Evolutionary conservation across 2,113 vertebrate genomes (phyloP), one percentile per base, ranked within the genome.

Genomic region (Argyrosomus japonicus): DNA sequence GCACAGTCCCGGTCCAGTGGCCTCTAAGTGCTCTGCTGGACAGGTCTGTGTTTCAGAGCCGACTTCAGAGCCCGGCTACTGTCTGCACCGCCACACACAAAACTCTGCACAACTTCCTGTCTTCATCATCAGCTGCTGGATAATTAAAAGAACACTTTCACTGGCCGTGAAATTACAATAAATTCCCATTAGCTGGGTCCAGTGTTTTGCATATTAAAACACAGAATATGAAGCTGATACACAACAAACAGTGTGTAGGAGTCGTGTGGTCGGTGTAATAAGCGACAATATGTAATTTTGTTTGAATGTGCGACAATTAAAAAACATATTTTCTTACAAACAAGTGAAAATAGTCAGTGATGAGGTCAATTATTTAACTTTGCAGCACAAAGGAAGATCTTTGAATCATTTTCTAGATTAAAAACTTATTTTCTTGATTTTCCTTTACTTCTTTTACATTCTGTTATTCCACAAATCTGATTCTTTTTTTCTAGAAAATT

Each of bases 1-100:
- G 79, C 75, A 25, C 40, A 69, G 88, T 82, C 67, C 83, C 45
- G 84, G 85, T 89, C 77, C 87, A 85, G 68, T 86, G 82, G 91
- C 80, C 88, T 86, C 85, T 92, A 88, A 93, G 91, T 92, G 92
- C 87, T 90, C 78, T 48, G 61, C 75, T 79, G 90, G 89, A 91
- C 92, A 82, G 68, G 51, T 74, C 77, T 63, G 76, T 29, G 85
- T 51, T 85, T 71, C 84, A 48, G 75, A 74, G 75, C 56, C 72
- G 32, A 74, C 87, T 84, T 81, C 79, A 83, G 69, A 75, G 79
- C 56, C 57, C 79, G 25, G 80, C 89, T 82, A 85, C 82, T 25
- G 86, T 83, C 83, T 53, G 63, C 29, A 25, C 47, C 56, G 68
- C 63, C 73, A 53, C 64, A 54, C 50, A 84, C 47, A 13, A 62